Evolutionary conservation across 2,113 vertebrate species (phyloP), one percentile per base, ranked within the genome.

Genomic region (Leucopsar rothschildi): DNA sequence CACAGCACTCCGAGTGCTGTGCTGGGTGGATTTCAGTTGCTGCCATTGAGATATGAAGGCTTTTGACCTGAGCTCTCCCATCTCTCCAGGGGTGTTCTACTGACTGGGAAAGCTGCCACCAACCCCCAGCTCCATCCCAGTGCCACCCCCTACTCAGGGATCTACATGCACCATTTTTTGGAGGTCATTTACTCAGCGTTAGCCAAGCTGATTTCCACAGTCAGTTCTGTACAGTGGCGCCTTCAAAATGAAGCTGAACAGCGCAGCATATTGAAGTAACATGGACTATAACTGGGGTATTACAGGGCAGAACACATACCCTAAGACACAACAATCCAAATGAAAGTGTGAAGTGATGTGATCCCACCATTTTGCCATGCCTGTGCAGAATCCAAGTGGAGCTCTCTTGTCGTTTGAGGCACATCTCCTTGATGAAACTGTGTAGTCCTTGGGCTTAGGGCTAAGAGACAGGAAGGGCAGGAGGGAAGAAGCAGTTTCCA

Each of bases 281-380:
- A 44, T 0, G 3, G 35, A n/a, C 59, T 39, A 6, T 14, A 16
- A 35, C 1, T 40, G n/a, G 61, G 16, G 5, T 15, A n/a, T 55
- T 33, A 55, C 33, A 68, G 56, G 19, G 42, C 79, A 90, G 56
- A 85, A 52, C 75, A 86, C 23, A 29, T 12, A 52, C 33, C 40
- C 53, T 23, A 39, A 16, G 0, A 76, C n/a, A 60, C 21, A 75
- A 45, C 5, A 68, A 40, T 19, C 23, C 11, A 50, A 71, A 60
- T 27, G 2, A 35, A 84, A 63, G 33, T 25, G 47, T 78, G 42
- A 59, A 49, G 75, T 64, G 55, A 71, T 1, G 2, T 3, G 35
- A 76, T 44, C 35, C 44, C 49, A 33, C 37, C 29, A 39, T 33
- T 52, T 13, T 19, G 8, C 3, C 37, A 71, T 31, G 60, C 22